Evolutionary conservation across 2,888 invertebrate genomes (phyloP).

Genomic region (Lysandra coridon): DNA sequence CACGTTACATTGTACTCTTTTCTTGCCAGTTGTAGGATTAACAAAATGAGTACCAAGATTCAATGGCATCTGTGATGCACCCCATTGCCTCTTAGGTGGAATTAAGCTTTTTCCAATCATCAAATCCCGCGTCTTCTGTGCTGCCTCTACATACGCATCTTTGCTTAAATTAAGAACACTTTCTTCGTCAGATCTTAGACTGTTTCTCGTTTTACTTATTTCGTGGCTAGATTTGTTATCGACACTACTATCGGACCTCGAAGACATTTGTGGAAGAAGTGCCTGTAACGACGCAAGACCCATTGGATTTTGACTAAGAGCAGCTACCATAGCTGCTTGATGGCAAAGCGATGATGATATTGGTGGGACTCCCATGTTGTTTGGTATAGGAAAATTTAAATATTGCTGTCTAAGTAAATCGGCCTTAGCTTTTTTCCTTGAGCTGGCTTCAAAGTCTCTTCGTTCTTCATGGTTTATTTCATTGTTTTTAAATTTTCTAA

Average conservation of each 20-base stretch:
- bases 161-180: conserved; percentile 74
- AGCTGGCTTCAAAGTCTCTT: conserved; percentile 80
- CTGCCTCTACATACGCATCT: conserved; percentile 63
- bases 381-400: conserved; percentile 81
- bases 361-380: conserved; percentile 82
- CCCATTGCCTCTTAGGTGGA: conserved; percentile 90
- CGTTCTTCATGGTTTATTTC: conserved; percentile 66
- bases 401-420: conserved; percentile 79
- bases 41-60: conserved; percentile 94
- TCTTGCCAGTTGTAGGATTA: conserved; percentile 96
- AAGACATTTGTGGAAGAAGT: conserved; percentile 81
- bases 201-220: conserved; percentile 58
- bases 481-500: conserved; percentile 82
- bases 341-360: conserved; percentile 80
- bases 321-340: conserved; percentile 84
- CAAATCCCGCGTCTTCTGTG: conserved; percentile 71
- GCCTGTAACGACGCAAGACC: conserved; percentile 83
- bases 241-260: conserved; percentile 64
- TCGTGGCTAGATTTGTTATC: conserved; percentile 66
- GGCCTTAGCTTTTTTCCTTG: conserved; percentile 11
- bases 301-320: conserved; percentile 80
- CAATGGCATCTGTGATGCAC: conserved; percentile 86
- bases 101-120: conserved; percentile 84
- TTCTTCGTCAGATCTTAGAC: conserved; percentile 62
- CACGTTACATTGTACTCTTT: conserved; percentile 98